Evolutionary conservation across 2,113 vertebrate species (phyloP).

Genomic region (Ondatra zibethicus): DNA sequence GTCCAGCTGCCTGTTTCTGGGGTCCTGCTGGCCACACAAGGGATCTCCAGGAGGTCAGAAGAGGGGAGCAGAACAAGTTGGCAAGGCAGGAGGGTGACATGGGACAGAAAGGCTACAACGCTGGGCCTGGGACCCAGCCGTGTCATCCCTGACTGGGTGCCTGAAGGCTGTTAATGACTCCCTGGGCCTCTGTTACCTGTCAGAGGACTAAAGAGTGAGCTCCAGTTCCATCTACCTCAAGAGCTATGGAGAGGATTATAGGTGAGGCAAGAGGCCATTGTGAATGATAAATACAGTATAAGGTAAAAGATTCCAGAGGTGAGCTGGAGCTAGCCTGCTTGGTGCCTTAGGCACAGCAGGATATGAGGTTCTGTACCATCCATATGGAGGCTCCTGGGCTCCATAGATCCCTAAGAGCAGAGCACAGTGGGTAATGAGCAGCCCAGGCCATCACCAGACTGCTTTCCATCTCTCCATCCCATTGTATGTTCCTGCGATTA

Average conservation of each 20-base stretch:
- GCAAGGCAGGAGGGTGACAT: background rate
- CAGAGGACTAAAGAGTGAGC: background rate
- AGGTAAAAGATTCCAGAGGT: background rate
- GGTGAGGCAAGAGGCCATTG: background rate
- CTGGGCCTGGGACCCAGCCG: too few relatives aligned
- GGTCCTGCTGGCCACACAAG: background rate
- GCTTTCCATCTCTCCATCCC: background rate
- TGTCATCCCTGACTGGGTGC: background rate
- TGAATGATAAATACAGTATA: background rate
- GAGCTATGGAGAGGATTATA: background rate
- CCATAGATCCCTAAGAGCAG: background rate
- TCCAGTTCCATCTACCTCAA: accelerated
- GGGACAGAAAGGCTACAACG: background rate
- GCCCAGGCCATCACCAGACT: too few relatives aligned
- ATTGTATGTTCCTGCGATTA: accelerated
- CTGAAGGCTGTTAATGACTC: background rate
- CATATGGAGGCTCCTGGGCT: background rate
- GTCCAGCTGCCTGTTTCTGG: background rate
- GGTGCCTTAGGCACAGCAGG: background rate
- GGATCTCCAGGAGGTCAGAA: background rate
- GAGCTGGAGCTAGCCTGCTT: background rate
- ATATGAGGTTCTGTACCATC: background rate
- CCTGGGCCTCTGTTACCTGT: background rate
- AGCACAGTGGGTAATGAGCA: background rate
- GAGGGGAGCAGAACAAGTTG: too few relatives aligned